These are phyloP conservation scores for Eristalinus sepulchralis DNA, from an alignment of 2,888 invertebrate species.

Conservation along the genomic window DNA sequence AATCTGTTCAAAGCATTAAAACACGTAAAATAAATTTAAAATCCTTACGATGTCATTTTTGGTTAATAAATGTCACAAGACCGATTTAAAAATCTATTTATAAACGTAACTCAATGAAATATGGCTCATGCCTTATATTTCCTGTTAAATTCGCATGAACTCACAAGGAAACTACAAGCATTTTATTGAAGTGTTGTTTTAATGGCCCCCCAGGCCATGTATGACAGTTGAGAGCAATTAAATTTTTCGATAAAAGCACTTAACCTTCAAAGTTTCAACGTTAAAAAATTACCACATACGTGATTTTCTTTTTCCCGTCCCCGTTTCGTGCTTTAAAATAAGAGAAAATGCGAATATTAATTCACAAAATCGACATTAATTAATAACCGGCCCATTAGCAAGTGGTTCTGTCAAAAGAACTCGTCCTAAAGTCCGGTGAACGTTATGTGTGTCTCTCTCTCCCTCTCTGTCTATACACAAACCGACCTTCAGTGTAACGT, in stretches of 20 bases:
- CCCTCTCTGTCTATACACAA: neutral
- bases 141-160: neutral
- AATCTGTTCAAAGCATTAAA: too few species aligned
- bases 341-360: neutral
- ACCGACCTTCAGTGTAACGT: conserved; percentile 12
- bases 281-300: neutral
- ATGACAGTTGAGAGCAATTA: neutral
- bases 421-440: neutral
- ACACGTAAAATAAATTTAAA: too few species aligned
- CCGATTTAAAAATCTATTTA: too few species aligned
- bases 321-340: neutral
- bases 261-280: neutral
- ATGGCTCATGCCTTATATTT: neutral
- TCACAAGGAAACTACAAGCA: neutral
- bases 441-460: neutral
- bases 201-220: neutral
- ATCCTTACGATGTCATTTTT: too few species aligned
- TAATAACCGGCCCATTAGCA: neutral
- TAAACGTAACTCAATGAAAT: too few species aligned
- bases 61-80: too few species aligned
- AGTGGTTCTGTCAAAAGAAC: neutral
- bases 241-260: neutral
- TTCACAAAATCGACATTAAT: neutral
- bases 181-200: neutral
- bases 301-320: neutral